These are phyloP conservation scores for Cephus pulcher DNA, from an alignment of 2,888 invertebrate species.

Conservation along the genomic window DNA sequence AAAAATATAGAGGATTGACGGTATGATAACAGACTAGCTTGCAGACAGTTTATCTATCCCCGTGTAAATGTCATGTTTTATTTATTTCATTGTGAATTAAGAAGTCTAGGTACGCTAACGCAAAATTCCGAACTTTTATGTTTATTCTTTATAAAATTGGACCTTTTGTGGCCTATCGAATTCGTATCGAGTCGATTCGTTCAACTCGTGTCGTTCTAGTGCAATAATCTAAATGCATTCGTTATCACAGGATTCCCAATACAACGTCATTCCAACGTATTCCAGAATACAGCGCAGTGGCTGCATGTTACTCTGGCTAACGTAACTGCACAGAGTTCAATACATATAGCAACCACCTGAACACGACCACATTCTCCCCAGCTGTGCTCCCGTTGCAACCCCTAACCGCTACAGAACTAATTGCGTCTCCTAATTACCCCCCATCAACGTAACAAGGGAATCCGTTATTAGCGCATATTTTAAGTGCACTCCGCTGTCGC, in stretches of 20 bases:
- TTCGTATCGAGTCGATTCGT: neutral
- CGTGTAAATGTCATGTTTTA: neutral
- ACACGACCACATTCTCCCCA: slow-evolving; percentile 37
- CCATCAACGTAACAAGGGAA: slow-evolving; percentile 43
- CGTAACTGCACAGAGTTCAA: neutral
- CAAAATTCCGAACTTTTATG: neutral
- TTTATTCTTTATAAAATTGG: neutral
- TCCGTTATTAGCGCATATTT: slow-evolving; percentile 35
- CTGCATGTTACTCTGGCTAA: neutral
- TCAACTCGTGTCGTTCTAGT: neutral
- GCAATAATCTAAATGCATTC: neutral
- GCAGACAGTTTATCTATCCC: neutral
- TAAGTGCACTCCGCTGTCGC: neutral
- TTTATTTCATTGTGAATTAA: neutral
- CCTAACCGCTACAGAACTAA: slow-evolving; percentile 44
- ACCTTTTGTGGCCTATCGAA: neutral
- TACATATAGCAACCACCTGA: slow-evolving; percentile 2
- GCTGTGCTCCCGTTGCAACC: slow-evolving; percentile 34
- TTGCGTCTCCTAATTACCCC: slow-evolving; percentile 51
- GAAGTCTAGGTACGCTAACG: neutral
- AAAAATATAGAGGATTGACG: neutral
- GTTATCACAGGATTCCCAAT: neutral
- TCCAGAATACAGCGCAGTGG: neutral
- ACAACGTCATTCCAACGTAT: neutral
- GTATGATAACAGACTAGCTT: neutral